Conservation (phyloP, 2,113 vertebrate genomes). For the Ophthalmolycus amberensis region DNA sequence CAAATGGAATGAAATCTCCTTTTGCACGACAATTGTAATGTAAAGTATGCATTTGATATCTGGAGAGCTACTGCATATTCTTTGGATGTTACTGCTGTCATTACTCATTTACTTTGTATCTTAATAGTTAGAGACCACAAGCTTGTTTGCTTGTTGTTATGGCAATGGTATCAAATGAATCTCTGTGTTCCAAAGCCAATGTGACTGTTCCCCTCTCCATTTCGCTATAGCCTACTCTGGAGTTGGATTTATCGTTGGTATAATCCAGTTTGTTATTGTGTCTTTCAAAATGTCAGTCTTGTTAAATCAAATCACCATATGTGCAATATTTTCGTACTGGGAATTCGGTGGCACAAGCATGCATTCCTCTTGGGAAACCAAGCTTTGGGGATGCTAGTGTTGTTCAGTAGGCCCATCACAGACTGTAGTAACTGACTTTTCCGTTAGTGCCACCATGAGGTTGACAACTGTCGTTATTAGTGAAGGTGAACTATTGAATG, state of each 20-base stretch:
- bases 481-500: neutral
- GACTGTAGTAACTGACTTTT: neutral
- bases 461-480: neutral
- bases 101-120: neutral
- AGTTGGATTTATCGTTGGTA: neutral
- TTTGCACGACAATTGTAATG: slow-evolving; percentile 42
- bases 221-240: neutral
- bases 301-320: neutral
- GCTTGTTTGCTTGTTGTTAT: neutral
- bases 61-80: slow-evolving; percentile 3
- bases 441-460: neutral
- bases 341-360: neutral
- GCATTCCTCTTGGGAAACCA: neutral
- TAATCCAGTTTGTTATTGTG: neutral
- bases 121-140: neutral
- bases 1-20: slow-evolving; percentile 50
- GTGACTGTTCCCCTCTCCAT: neutral
- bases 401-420: neutral
- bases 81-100: neutral
- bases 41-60: slow-evolving; percentile 28
- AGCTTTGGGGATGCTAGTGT: neutral
- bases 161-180: neutral
- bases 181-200: neutral
- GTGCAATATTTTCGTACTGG: neutral
- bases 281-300: neutral